Conservation (phyloP, 35 echinoderm and acorn worm species). For the Amphiura filiformis region DNA sequence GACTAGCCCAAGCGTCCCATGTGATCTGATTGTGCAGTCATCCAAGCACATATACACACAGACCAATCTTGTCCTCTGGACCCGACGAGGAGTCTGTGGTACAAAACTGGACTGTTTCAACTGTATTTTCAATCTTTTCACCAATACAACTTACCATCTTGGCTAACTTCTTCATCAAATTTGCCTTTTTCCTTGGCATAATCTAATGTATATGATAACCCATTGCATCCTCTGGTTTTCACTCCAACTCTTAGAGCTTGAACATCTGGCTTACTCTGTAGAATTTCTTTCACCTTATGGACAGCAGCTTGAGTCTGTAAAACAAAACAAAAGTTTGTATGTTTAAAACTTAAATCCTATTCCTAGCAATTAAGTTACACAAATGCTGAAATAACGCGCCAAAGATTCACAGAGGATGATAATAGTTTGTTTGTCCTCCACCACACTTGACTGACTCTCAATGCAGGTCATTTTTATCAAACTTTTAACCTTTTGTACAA, state of each 20-base stretch:
- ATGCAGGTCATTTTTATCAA: no score
- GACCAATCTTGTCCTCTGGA: no score
- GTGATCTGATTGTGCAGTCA: no score
- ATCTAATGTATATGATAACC: slow-evolving; percentile 90
- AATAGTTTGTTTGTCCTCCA: no score
- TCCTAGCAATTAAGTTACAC: background rate
- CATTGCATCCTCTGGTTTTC: slow-evolving; percentile 97
- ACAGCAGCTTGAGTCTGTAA: slow-evolving; percentile 84
- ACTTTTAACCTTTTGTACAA: no score
- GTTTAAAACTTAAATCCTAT: background rate
- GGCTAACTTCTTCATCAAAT: slow-evolving; percentile 96
- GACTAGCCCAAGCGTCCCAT: no score
- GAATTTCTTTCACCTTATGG: slow-evolving; percentile 58
- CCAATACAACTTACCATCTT: slow-evolving; percentile 74
- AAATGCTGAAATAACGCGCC: background rate
- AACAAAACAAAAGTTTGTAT: background rate
- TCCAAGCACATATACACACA: no score
- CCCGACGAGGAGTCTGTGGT: no score
- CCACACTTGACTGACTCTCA: no score
- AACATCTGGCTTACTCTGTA: slow-evolving; percentile 47
- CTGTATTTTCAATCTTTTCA: no score
- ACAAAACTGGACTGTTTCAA: no score
- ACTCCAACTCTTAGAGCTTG: slow-evolving; percentile 80
- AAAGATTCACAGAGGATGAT: no score
- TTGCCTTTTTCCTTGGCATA: slow-evolving; percentile 93